A percentile compares a stretch with the other conserved stretches of the same genome.
These are phyloP conservation scores for Novumbra hubbsi DNA, from an alignment of 2,797 vertebrate species.

Conservation along the genomic window DNA sequence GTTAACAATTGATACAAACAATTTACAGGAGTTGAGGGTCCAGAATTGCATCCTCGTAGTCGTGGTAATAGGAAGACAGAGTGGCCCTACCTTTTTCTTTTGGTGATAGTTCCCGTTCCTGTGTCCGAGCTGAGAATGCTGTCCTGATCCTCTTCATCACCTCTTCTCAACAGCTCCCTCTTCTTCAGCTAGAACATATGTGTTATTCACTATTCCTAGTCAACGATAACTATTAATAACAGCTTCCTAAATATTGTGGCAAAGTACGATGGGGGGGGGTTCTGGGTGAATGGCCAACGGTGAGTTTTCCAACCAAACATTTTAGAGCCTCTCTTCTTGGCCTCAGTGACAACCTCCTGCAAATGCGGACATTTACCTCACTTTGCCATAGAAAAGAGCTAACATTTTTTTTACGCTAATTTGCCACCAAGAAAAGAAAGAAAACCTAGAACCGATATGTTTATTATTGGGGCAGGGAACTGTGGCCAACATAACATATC, in stretches of 20 bases:
- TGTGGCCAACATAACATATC: no score
- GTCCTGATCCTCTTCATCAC: conserved; percentile 89
- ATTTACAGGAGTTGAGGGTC: neutral
- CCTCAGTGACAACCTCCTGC: no score
- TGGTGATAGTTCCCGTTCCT: conserved; percentile 88
- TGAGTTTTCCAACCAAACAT: no score
- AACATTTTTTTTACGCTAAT: no score
- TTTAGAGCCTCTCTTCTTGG: no score
- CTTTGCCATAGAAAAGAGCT: no score
- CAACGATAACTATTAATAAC: neutral
- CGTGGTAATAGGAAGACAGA: neutral
- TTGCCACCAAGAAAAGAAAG: no score
- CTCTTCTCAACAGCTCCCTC: conserved; percentile 88
- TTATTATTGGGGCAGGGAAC: neutral
- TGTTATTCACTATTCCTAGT: neutral
- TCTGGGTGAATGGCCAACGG: no score
- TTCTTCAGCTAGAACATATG: conserved; percentile 83
- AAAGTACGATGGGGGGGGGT: no score
- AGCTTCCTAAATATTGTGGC: no score
- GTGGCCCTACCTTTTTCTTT: conserved; percentile 87
- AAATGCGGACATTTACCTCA: no score
- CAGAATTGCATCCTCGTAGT: neutral
- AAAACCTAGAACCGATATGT: no score
- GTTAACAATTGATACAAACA: neutral
- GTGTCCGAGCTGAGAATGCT: conserved; percentile 93